Evolutionary conservation across 2,888 invertebrate species (phyloP).

Genomic region (Chromoteleia sp.): DNA sequence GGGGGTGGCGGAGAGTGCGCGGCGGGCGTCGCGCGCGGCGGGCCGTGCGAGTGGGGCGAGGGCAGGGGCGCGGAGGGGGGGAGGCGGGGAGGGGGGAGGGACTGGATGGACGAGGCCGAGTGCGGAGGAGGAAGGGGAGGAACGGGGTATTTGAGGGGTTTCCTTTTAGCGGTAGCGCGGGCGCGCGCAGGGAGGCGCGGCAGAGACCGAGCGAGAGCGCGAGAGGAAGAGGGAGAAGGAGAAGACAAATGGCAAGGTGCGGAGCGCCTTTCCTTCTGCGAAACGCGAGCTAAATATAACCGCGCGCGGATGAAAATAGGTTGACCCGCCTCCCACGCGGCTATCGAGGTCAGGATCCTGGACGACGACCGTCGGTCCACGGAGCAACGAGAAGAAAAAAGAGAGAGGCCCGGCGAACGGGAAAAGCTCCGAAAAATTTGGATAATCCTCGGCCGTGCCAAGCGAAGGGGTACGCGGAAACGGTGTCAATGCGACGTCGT

Average conservation of each 20-base stretch:
- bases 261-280: constrained; percentile 70
- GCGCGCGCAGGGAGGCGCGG: constrained; percentile 28
- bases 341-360: constrained; percentile 69
- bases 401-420: constrained; percentile 48
- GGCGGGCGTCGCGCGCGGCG: too few species aligned
- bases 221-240: constrained; percentile 7
- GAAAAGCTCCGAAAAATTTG: constrained; percentile 42
- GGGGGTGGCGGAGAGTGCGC: too few species aligned
- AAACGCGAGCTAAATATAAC: constrained; percentile 81
- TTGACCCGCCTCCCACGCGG: constrained; percentile 69
- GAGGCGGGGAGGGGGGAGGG: too few species aligned
- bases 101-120: constrained; percentile 81
- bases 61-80: too few species aligned
- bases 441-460: constrained; percentile 7
- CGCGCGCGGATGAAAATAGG: constrained; percentile 79
- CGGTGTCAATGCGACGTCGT: constrained; percentile 39
- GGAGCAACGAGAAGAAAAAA: too few species aligned
- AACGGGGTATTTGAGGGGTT: constrained; percentile 42
- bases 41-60: too few species aligned
- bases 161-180: constrained; percentile 63
- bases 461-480: constrained; percentile 8
- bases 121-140: constrained; percentile 79
- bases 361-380: constrained; percentile 18
- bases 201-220: constrained; percentile 12
- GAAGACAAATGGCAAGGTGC: constrained; percentile 56